Percentiles rank a stretch among this genome's conserved stretches.
Evolutionary conservation across 1,140 invertebrate species (phyloP).

Genomic region (Prorops nasuta): DNA sequence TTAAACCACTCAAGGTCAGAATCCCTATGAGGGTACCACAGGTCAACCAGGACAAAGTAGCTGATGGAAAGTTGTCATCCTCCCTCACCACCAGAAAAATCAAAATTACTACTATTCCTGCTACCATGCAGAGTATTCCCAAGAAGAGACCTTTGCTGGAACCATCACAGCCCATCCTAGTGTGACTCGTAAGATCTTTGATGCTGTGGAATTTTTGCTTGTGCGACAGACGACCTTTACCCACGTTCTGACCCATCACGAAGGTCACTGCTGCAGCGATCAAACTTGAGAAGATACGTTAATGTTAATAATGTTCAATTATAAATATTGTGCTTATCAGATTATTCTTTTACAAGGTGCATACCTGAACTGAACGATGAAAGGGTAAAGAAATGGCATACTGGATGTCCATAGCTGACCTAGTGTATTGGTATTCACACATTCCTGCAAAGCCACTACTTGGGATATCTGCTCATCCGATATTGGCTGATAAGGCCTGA

Average conservation of each 20-base stretch:
- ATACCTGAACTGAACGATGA: conserved; percentile 65
- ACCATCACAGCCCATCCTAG: conserved; percentile 57
- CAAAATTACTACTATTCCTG: conserved; percentile 64
- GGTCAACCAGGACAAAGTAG: conserved; percentile 53
- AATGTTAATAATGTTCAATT: background rate
- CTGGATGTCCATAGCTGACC: conserved; percentile 63
- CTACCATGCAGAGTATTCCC: conserved; percentile 62
- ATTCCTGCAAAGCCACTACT: conserved; percentile 59
- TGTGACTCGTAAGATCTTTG: conserved; percentile 38
- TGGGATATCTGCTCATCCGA: conserved; percentile 56
- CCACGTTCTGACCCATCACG: conserved; percentile 64
- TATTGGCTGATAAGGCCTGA: conserved; percentile 31
- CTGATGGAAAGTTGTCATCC: conserved; percentile 56
- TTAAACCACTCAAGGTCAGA: conserved; percentile 39
- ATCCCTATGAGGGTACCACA: conserved; percentile 54
- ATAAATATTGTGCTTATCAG: background rate
- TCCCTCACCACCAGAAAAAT: conserved; percentile 66
- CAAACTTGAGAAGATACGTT: conserved; percentile 45
- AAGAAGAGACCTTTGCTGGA: conserved; percentile 65
- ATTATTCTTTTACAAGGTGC: background rate
- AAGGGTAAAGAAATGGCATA: conserved; percentile 64
- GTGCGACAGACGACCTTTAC: conserved; percentile 41
- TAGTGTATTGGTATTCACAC: conserved; percentile 62
- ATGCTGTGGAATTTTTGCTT: conserved; percentile 46
- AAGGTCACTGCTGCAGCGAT: conserved; percentile 65